Evolutionary conservation across 1,140 invertebrate genomes (phyloP), one percentile per base, ranked within the genome.

Genomic region (Ceratosolen solmsi): DNA sequence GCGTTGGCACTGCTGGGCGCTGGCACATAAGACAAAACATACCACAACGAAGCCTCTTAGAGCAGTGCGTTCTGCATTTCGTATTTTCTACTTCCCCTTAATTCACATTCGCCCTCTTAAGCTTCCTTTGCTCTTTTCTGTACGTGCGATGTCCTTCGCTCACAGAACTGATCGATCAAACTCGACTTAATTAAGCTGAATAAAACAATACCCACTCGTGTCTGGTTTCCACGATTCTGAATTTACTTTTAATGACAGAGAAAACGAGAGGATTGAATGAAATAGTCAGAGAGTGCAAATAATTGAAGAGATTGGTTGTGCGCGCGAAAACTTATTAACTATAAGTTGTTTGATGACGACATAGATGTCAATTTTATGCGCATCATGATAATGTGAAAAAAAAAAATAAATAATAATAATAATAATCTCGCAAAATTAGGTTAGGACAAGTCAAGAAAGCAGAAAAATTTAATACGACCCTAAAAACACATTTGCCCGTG

Each of bases 1-100:
- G 82, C 54, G 38, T 60, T 76, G 77, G 82, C 78, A 60, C 58
- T 65, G 17, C 11, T 65, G 20, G 17, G 60, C 74, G 38, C 20
- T 30, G 75, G 36, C 20, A 68, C 20, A 56, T 11, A 79, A 30
- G 30, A 58, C 20, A 56, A 13, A 78, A 30, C 54, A 58, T 60
- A 75, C 17, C 41, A 30, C 3, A 46, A 8, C 46, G 5, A 78
- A 78, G 20, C 30, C 58, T n/a, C 60, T 78, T 56, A 7, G n/a
- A 72, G 46, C 46, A 33, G 17, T 20, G 72, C 20, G 30, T 74
- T 27, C 1, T 38, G 25, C 20, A 13, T n/a, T 46, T 49, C 38
- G 25, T 30, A 25, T 30, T 46, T 38, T 25, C 73, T 41, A 41
- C 54, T 58, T 58, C 15, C 15, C 0, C 46, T 17, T 17, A 22